Base-by-base conservation (phyloP, 2,797 vertebrate species). In the Selene dorsalis region DNA sequence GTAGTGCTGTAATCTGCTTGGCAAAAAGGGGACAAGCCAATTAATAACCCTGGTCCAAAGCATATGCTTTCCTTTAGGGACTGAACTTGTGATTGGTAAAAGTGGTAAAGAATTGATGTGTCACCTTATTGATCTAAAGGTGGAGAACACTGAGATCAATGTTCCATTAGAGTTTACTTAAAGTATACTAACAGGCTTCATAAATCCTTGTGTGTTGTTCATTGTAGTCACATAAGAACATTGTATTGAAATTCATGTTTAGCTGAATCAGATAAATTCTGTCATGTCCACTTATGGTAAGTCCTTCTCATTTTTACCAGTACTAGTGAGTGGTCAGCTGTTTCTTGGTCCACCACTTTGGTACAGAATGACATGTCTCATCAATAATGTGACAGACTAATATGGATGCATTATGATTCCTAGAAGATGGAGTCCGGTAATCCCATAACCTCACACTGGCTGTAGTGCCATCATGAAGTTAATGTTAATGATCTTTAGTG, bases 31-130 rank as follows among this genome's bases (percentile, higher is more conserved):
- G 53, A 52, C 43, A 39, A 55, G 52, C 55, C 55, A 53, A 86
- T 85, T 71, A 74, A 82, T 79, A 71, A 88, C 43, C 55, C 65
- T 14, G 32, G 56, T 63, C 58, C 16, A 58, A 80, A 88, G 60
- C 77, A 64, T 63, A 74, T 85, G 73, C 48, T 73, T 84, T 61
- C 38, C 65, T 75, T 84, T 63, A 32, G 24, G 62, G 74, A 60
- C 28, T 69, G 2, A 48, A 58, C 53, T 75, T 57, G 41, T 73
- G 50, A 55, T 74, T 62, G 48, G 77, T 75, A n/a, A 59, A 73
- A 20, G 12, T 39, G 28, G 30, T 20, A 53, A 61, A 22, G 0
- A 48, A 60, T 26, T 24, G 20, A 71, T 17, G 22, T 9, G 3
- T 38, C 10, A 32, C 43, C 48, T 14, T 50, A 62, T 38, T 74